Percentiles rank a stretch among this genome's conserved stretches.
These are phyloP conservation scores for Vanacampus margaritifer DNA, from an alignment of 2,113 vertebrate genomes.

Conservation along the genomic window DNA sequence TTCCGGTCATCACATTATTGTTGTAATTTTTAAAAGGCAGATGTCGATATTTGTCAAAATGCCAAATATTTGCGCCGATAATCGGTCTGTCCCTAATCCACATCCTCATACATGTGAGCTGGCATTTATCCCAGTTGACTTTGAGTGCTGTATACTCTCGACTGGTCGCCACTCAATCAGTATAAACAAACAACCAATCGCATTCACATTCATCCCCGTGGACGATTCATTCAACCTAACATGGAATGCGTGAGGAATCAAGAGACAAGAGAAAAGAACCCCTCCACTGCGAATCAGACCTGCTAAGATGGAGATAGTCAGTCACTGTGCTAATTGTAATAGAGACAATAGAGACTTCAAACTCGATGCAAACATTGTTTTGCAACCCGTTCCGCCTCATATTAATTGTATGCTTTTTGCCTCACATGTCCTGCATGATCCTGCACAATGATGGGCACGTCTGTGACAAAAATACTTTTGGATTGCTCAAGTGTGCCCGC, in stretches of 20 bases:
- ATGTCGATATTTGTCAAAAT: too few relatives aligned
- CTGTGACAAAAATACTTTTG: not conserved
- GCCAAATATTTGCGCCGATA: too few relatives aligned
- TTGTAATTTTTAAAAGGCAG: too few relatives aligned
- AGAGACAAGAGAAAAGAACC: not conserved
- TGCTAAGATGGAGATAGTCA: not conserved
- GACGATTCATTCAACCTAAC: not conserved
- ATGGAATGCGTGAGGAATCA: not conserved
- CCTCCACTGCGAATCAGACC: not conserved
- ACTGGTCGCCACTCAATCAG: not conserved
- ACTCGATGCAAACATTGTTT: not conserved
- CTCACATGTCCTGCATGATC: not conserved
- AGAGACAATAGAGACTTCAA: too few relatives aligned
- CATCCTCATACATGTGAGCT: not conserved
- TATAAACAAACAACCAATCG: not conserved
- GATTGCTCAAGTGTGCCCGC: not conserved
- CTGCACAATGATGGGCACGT: not conserved
- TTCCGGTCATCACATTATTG: too few relatives aligned
- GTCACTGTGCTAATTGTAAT: not conserved
- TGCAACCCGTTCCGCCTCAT: not conserved
- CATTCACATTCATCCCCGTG: too few relatives aligned
- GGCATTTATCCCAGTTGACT: not conserved
- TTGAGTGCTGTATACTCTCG: not conserved
- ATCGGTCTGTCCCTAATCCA: too few relatives aligned
- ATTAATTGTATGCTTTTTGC: not conserved